Evolutionary conservation across 2,888 invertebrate genomes (phyloP), one percentile per base, ranked within the genome.

Genomic region (Anoplius nigerrimus): DNA sequence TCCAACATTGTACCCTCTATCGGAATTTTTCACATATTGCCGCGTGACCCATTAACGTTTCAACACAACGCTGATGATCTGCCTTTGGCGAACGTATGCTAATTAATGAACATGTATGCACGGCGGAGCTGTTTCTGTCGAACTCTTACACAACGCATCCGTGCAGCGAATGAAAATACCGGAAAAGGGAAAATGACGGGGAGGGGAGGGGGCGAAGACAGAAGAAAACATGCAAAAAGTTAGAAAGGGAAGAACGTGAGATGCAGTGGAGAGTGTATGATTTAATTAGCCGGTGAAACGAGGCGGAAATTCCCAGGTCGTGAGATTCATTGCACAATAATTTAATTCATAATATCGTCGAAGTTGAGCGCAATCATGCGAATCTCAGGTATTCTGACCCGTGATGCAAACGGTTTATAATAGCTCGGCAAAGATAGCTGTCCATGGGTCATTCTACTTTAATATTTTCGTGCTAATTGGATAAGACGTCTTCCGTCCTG

Each of bases 221-320:
- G n/a, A 51, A 57, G 51, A n/a, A n/a, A n/a, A n/a, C n/a, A n/a
- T n/a, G 22, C 18, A 42, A 42, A 34, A 45, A 21, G n/a, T 54
- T 2, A 45, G 34, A 56, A 45, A 13, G 51, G 11, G 60, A 48
- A 22, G 58, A 51, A 46, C 54, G 62, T 55, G 27, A 51, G 54
- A 13, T 11, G 56, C 13, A 27, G 22, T 52, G 65, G 59, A 61
- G 62, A 71, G 75, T 79, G 77, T 76, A 77, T 81, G 75, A 79
- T 82, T 82, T 78, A 83, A 84, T 82, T 80, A 78, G 75, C 74
- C 69, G 71, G 66, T 63, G 76, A 76, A 78, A 72, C 75, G 77
- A 75, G 64, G 67, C 74, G 71, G 78, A 79, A 78, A 72, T 57
- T 65, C 62, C 71, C 61, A 34, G 72, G 24, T 63, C 65, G 64